Conservation (phyloP, 2,113 vertebrate genomes). For the Corythoichthys intestinalis region DNA sequence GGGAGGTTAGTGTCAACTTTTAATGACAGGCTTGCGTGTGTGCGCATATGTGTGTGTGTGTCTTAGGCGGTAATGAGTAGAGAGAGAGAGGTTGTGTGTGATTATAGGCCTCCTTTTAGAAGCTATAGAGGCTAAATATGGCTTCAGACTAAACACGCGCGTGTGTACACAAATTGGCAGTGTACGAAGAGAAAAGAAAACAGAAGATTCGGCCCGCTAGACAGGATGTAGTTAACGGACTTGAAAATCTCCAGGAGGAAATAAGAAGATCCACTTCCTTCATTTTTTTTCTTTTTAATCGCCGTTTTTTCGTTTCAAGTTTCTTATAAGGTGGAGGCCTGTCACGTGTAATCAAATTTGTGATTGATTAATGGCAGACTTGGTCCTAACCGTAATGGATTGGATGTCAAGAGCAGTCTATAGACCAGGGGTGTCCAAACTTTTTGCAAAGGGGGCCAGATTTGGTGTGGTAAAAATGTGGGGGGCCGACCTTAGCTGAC, state of each 20-base stretch:
- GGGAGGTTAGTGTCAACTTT: constrained; percentile 75
- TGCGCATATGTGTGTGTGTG: constrained; percentile 51
- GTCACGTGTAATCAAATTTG: no score
- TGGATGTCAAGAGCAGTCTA: no score
- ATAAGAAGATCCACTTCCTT: not conserved
- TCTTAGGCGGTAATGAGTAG: constrained; percentile 73
- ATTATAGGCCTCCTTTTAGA: constrained; percentile 73
- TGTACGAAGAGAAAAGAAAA: constrained; percentile 45
- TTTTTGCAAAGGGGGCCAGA: no score
- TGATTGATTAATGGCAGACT: no score
- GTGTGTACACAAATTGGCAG: constrained; percentile 37
- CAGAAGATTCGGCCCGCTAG: not conserved
- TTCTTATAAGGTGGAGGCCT: no score
- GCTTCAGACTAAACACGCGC: constrained; percentile 66
- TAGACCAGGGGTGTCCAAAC: no score
- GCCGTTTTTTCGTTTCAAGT: not conserved
- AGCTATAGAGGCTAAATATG: constrained; percentile 72
- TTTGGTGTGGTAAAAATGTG: no score
- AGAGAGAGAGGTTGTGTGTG: constrained; percentile 70
- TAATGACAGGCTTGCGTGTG: constrained; percentile 71
- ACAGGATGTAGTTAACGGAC: not conserved
- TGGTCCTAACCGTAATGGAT: no score
- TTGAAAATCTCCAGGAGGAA: not conserved
- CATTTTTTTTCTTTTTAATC: no score
- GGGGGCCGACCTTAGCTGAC: no score